A percentile compares a stretch with the other conserved stretches of the same genome.
Conservation (phyloP, 2,888 invertebrate species). For the Drosophila mayaguana region DNA sequence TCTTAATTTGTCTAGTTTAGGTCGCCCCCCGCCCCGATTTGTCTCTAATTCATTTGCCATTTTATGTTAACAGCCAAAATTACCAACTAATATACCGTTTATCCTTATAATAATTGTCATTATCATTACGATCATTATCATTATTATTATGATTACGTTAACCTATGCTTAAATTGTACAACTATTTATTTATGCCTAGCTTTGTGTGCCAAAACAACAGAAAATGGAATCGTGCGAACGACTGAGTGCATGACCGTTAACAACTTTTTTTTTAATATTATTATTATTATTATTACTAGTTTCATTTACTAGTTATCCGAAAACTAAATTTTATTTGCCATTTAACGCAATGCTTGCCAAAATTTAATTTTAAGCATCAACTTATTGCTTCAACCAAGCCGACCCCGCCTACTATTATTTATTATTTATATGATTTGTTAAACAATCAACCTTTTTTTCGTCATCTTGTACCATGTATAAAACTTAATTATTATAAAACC, state of each 20-base stretch:
- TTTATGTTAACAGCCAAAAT: constrained; percentile 19
- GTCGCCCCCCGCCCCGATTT: background rate
- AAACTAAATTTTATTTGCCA: constrained; percentile 64
- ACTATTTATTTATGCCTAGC: constrained; percentile 65
- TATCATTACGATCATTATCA: background rate
- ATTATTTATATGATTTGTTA: constrained; percentile 39
- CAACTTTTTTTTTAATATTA: background rate
- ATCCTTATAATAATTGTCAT: constrained; percentile 2
- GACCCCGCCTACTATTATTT: constrained; percentile 50
- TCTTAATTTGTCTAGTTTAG: constrained; percentile 19
- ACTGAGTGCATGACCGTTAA: constrained; percentile 12
- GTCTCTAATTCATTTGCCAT: constrained; percentile 42
- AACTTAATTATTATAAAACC: too few relatives aligned
- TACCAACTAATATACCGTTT: constrained; percentile 26
- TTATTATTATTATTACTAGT: background rate
- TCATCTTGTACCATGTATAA: background rate
- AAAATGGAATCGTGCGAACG: constrained; percentile 6
- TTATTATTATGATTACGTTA: background rate
- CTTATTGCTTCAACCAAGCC: constrained; percentile 40
- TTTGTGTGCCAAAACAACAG: constrained; percentile 65
- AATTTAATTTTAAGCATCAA: constrained; percentile 57
- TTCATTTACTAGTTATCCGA: constrained; percentile 14
- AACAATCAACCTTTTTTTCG: constrained; percentile 19
- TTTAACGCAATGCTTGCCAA: constrained; percentile 71
- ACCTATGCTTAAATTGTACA: constrained; percentile 12